Evolutionary conservation across 2,113 vertebrate genomes (phyloP), one percentile per base, ranked within the genome.

Genomic region (Crypturellus undulatus): DNA sequence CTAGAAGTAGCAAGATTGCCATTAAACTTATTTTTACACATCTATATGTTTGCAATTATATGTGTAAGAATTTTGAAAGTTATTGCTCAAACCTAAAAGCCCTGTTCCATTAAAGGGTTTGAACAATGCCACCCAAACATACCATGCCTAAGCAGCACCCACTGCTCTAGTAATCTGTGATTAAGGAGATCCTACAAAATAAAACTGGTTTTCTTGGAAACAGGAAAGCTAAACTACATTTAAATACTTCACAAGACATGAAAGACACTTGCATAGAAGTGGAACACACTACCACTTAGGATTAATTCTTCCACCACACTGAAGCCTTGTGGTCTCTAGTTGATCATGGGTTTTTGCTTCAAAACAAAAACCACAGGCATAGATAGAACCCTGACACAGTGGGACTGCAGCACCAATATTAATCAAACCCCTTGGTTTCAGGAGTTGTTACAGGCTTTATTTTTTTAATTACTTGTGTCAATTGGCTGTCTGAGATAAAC

Each of bases 351-450:
- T 2, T 58, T 77, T 59, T 7, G 52, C 30, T 91, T 26, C 9
- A 24, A 69, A 34, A 43, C 21, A 21, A 69, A 9, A 85, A 67
- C 28, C 1, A 13, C 87, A 96, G 79, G 83, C 82, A 63, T 22
- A 45, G 64, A 49, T 47, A 82, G 82, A 67, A 75, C 75, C 65
- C 76, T 75, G 83, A 51, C 79, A 95, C 79, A 65, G 71, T 58
- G 58, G 94, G 83, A 85, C 64, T 12, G 43, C 92, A 30, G 65
- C 4, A 85, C 13, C 42, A 73, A 9, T 9, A 64, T 60, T 43
- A 86, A 84, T 83, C 88, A 96, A 94, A 94, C 94, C 96, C 93
- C 93, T 96, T 96, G 94, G 96, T 89, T 94, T 95, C 96, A 97
- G 94, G 95, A 97, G 92, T 95, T 95, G 96, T 95, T 54, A 49